These are phyloP conservation scores for Alaudala cheleensis DNA, from an alignment of 2,113 vertebrate genomes.

Conservation along the genomic window DNA sequence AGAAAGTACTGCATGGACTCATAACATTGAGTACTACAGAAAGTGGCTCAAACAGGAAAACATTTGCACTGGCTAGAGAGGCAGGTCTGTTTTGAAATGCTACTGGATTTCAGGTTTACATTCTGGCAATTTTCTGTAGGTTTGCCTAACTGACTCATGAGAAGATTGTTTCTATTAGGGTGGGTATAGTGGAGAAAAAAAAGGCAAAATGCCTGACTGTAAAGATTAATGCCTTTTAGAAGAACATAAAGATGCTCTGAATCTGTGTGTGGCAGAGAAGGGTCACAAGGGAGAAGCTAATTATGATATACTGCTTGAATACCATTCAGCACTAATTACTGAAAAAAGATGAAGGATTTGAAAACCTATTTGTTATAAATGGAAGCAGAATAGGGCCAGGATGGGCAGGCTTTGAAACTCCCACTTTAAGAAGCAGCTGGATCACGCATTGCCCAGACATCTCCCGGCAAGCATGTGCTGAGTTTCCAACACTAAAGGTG, in stretches of 20 bases:
- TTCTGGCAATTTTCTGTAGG: background rate
- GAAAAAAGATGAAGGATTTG: background rate
- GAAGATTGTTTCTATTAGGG: background rate
- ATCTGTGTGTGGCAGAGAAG: background rate
- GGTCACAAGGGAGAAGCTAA: background rate
- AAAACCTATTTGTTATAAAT: slow-evolving; percentile 1
- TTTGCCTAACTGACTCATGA: background rate
- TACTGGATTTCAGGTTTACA: slow-evolving; percentile 19
- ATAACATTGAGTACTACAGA: background rate
- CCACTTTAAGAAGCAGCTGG: background rate
- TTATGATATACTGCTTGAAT: background rate
- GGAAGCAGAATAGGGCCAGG: background rate
- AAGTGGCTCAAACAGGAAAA: background rate
- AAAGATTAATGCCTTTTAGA: slow-evolving; percentile 50
- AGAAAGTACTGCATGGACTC: background rate
- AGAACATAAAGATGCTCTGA: slow-evolving; percentile 35
- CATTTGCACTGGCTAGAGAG: background rate
- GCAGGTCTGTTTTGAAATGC: slow-evolving; percentile 35
- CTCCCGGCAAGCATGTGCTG: background rate
- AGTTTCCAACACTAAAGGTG: background rate
- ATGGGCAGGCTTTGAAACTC: background rate
- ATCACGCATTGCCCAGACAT: background rate
- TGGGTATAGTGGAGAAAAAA: background rate
- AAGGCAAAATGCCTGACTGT: background rate
- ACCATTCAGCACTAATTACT: background rate